Percentiles rank a stretch among this genome's conserved stretches.
Evolutionary conservation across 1,140 invertebrate species (phyloP).

Genomic region (Heliconius hermathena): DNA sequence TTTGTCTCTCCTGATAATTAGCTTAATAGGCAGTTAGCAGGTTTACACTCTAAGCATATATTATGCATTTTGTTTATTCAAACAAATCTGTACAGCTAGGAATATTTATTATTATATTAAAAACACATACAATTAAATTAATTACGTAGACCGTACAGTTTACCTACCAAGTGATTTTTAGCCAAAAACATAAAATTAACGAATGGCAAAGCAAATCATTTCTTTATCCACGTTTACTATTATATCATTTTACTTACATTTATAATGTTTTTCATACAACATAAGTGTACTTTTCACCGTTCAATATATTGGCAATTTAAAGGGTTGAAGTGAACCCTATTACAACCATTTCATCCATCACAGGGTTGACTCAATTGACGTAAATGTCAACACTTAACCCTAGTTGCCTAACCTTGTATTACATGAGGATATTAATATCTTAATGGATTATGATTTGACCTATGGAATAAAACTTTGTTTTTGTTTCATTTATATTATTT

Average conservation of each 20-base stretch:
- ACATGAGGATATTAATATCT: slow-evolving; percentile 46
- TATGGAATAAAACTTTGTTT: background rate
- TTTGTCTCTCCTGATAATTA: no score
- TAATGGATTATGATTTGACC: slow-evolving; percentile 9
- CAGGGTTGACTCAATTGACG: slow-evolving; percentile 65
- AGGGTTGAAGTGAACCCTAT: slow-evolving; percentile 56
- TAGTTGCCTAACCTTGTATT: slow-evolving; percentile 45
- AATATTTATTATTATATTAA: no score
- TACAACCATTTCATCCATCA: slow-evolving; percentile 68
- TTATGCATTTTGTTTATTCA: no score
- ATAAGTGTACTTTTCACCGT: background rate
- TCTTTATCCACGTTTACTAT: no score
- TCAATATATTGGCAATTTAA: slow-evolving; percentile 47
- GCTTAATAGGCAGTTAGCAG: no score
- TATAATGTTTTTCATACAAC: slow-evolving; percentile 7
- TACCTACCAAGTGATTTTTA: no score
- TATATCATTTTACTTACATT: background rate
- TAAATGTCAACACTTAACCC: slow-evolving; percentile 73
- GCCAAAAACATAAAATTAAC: no score
- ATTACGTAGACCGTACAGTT: no score
- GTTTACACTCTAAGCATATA: no score
- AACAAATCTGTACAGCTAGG: no score
- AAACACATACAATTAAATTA: no score
- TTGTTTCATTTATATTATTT: background rate
- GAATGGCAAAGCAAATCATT: no score